A percentile compares a stretch with the other conserved stretches of the same genome.
Evolutionary conservation across 2,888 invertebrate genomes (phyloP).

Genomic region (Agonum fuliginosum): DNA sequence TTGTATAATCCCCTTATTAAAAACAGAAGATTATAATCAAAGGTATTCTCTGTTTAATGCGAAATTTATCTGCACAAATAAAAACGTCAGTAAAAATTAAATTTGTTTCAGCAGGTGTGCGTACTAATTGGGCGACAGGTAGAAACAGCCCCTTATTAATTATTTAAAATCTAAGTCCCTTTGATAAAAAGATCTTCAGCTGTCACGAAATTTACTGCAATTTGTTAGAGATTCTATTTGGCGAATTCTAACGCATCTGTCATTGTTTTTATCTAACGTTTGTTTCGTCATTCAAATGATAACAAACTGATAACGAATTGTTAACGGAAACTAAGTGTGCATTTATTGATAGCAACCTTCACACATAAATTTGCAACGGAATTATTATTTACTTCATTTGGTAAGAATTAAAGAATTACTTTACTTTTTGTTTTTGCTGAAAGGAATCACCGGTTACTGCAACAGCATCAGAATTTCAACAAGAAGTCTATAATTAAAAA

Average conservation of each 20-base stretch:
- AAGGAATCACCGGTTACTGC: no score
- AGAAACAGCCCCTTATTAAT: constrained; percentile 55
- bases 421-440: no score
- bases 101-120: constrained; percentile 50
- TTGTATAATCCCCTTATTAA: constrained; percentile 34
- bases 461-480: no score
- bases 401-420: no score
- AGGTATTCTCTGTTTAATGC: constrained; percentile 43
- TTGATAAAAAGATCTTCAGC: constrained; percentile 27
- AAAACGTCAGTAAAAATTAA: constrained; percentile 57
- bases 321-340: neutral
- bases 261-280: constrained; percentile 10
- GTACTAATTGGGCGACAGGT: constrained; percentile 56
- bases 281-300: neutral
- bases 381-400: neutral
- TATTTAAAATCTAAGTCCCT: constrained; percentile 55
- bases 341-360: constrained; percentile 8
- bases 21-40: constrained; percentile 28
- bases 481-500: no score
- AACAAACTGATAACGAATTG: constrained; percentile 7
- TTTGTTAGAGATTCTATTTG: constrained; percentile 44
- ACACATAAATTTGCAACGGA: neutral
- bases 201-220: constrained; percentile 54
- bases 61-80: constrained; percentile 56
- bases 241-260: constrained; percentile 56